Evolutionary conservation across 2,113 vertebrate genomes (phyloP).

Genomic region (Mus spicilegus): DNA sequence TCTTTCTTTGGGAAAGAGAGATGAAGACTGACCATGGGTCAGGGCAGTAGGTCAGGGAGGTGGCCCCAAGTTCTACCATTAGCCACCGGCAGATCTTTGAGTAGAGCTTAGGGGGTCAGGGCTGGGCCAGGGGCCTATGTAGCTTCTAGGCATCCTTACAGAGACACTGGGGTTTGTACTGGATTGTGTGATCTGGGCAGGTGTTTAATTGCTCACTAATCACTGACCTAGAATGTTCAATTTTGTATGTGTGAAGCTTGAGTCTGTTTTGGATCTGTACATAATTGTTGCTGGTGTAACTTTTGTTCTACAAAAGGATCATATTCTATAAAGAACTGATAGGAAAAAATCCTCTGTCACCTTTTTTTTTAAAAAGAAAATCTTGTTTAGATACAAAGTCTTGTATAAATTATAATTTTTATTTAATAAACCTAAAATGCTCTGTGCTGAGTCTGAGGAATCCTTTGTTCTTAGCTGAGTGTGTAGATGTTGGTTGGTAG

Average conservation of each 20-base stretch:
- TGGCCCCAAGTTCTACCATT: accelerated
- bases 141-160: accelerated
- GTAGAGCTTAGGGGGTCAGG: background rate
- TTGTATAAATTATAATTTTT: slow-evolving; percentile 92
- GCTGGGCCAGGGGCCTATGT: background rate
- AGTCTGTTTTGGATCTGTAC: slow-evolving; percentile 88
- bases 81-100: accelerated
- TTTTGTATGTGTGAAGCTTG: slow-evolving; percentile 85
- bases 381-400: slow-evolving; percentile 87
- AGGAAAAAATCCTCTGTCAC: slow-evolving; percentile 83
- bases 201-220: slow-evolving; percentile 84
- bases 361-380: slow-evolving; percentile 88
- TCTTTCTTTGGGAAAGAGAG: slow-evolving; percentile 83
- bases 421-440: slow-evolving; percentile 88
- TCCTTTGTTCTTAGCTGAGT: background rate
- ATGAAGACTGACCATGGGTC: slow-evolving; percentile 85
- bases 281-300: slow-evolving; percentile 83
- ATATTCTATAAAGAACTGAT: slow-evolving; percentile 82
- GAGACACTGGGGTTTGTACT: slow-evolving; percentile 46
- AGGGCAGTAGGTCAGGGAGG: background rate
- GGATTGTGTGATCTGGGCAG: slow-evolving; percentile 83
- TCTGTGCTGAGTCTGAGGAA: slow-evolving; percentile 80
- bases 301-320: slow-evolving; percentile 84
- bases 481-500: accelerated
- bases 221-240: slow-evolving; percentile 83